Conservation (phyloP, 2,888 invertebrate genomes). For the Drosophila maculinotata region DNA sequence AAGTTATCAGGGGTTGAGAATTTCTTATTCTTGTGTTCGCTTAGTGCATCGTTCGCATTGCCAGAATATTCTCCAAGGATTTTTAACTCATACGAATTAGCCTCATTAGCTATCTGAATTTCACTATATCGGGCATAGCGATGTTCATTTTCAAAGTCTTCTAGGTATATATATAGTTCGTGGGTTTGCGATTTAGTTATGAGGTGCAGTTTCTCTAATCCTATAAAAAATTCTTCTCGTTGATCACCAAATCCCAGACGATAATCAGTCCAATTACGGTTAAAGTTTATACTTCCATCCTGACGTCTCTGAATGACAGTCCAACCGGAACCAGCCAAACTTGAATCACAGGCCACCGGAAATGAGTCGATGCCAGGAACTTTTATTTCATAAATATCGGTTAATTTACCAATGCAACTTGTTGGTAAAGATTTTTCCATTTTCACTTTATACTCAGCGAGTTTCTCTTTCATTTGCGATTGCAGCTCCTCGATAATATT, state of each 20-base stretch:
- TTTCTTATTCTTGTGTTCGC: constrained; percentile 88
- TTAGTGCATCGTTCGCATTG: constrained; percentile 88
- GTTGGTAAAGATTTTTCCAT: neutral
- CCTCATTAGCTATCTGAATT: constrained; percentile 88
- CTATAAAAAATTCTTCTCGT: constrained; percentile 90
- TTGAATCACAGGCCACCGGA: neutral
- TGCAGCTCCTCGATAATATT: too few species aligned
- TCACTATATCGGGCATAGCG: constrained; percentile 87
- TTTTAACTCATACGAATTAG: constrained; percentile 88
- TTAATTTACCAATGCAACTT: constrained; percentile 12
- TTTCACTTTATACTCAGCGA: neutral
- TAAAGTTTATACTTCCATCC: constrained; percentile 88
- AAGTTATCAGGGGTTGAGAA: constrained; percentile 89
- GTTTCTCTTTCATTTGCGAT: neutral
- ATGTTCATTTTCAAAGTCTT: constrained; percentile 87
- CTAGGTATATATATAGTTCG: constrained; percentile 87
- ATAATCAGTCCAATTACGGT: constrained; percentile 88
- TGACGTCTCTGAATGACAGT: constrained; percentile 88
- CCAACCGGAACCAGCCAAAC: constrained; percentile 87
- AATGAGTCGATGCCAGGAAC: constrained; percentile 4
- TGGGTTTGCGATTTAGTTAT: constrained; percentile 78
- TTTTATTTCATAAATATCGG: constrained; percentile 16
- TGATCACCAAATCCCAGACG: constrained; percentile 89
- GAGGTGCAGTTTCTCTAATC: constrained; percentile 88
- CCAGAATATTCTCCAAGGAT: constrained; percentile 88